Conservation (phyloP, 1,140 invertebrate genomes). For the Drosophila novamexicana region DNA sequence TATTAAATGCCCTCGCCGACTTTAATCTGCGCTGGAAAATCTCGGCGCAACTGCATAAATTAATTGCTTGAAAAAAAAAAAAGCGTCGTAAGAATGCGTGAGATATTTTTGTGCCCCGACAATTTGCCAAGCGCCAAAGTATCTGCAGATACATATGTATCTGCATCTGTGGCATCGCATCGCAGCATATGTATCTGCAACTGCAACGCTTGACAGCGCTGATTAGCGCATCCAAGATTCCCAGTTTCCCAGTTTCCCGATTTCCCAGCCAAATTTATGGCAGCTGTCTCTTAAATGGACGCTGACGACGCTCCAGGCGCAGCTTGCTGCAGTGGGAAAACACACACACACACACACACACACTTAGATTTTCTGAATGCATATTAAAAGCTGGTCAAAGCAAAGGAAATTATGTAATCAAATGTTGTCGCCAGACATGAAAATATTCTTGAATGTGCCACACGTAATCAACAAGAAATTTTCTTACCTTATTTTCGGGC, state of each 20-base stretch:
- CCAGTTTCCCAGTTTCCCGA: conserved; percentile 1
- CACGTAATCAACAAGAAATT: conserved; percentile 31
- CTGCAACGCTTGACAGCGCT: conserved; percentile 49
- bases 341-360: neutral
- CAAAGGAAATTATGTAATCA: conserved; percentile 62
- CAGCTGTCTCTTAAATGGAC: conserved; percentile 54
- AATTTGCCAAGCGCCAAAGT: conserved; percentile 49
- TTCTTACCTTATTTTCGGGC: conserved; percentile 22
- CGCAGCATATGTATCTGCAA: conserved; percentile 8
- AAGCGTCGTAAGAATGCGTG: conserved; percentile 53
- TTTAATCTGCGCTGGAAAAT: conserved; percentile 71
- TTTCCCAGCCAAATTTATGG: conserved; percentile 57
- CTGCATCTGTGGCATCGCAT: neutral
- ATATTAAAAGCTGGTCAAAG: conserved; percentile 30
- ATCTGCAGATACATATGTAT: conserved; percentile 5
- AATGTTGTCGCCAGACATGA: conserved; percentile 36
- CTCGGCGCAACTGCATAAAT: conserved; percentile 71
- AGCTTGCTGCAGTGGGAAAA: conserved; percentile 24
- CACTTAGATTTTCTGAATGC: conserved; percentile 23
- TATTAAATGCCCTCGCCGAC: conserved; percentile 68
- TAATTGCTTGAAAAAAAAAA: conserved; percentile 51
- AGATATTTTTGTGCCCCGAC: conserved; percentile 54
- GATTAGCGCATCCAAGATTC: conserved; percentile 52
- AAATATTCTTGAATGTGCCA: conserved; percentile 38
- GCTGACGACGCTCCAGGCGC: conserved; percentile 18